Evolutionary conservation across 2,797 vertebrate species (phyloP).

Genomic region (Leptoclinus maculatus): DNA sequence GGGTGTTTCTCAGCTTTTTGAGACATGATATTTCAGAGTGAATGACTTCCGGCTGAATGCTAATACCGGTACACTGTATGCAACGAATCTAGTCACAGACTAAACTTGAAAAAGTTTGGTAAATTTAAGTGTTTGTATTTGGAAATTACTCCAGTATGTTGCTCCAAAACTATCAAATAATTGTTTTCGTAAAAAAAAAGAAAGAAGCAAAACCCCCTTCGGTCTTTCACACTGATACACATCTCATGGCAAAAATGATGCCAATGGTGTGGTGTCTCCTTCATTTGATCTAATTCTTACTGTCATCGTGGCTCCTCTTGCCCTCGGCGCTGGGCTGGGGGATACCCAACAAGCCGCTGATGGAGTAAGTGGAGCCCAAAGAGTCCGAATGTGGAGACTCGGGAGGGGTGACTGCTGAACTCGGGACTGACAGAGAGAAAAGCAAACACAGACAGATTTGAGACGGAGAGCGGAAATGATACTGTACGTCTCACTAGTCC

Average conservation of each 20-base stretch:
- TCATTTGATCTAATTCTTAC: conserved; percentile 80
- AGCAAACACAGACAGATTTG: conserved; percentile 30
- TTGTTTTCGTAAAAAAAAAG: background rate
- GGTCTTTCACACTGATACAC: background rate
- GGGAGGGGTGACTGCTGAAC: conserved; percentile 91
- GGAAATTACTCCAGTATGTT: background rate
- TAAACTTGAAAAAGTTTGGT: background rate
- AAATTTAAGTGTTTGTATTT: background rate
- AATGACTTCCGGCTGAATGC: background rate
- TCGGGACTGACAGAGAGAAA: conserved; percentile 84
- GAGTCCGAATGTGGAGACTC: conserved; percentile 93
- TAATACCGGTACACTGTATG: background rate
- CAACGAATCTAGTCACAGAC: background rate
- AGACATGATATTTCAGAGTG: background rate
- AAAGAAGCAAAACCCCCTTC: background rate
- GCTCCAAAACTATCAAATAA: background rate
- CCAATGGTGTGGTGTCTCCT: background rate
- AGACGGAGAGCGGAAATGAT: conserved; percentile 25
- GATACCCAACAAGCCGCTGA: conserved; percentile 92
- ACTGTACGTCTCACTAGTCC: conserved; percentile 11
- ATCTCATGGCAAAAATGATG: background rate
- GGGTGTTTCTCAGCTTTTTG: background rate
- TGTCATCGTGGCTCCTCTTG: conserved; percentile 93
- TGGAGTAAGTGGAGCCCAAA: conserved; percentile 93
- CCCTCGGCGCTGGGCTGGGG: conserved; percentile 84